Conservation (phyloP, 2,113 vertebrate genomes). For the Stictonetta naevosa region DNA sequence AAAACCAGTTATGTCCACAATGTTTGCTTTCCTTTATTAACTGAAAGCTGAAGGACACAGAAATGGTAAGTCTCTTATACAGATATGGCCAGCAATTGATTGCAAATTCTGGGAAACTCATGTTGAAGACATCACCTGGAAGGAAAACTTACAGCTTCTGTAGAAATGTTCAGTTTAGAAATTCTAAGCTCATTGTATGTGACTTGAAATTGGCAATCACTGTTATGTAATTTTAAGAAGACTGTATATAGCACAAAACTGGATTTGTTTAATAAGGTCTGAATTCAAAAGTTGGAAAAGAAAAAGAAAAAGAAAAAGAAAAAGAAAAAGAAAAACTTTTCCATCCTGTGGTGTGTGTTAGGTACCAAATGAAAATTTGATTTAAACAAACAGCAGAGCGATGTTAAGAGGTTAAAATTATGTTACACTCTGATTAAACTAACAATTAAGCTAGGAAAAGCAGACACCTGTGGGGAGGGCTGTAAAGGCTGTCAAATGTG, state of each 20-base stretch:
- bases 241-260: neutral
- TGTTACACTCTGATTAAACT: slow-evolving; percentile 3
- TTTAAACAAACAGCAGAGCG: neutral
- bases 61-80: neutral
- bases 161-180: neutral
- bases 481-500: neutral
- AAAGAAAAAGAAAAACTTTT: neutral
- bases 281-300: neutral
- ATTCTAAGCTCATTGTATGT: neutral
- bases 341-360: neutral
- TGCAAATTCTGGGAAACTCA: neutral
- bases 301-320: neutral
- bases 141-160: neutral
- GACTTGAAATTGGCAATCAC: neutral
- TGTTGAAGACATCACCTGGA: neutral
- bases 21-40: neutral
- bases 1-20: neutral
- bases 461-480: neutral
- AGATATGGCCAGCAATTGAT: neutral
- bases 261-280: neutral
- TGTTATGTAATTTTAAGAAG: neutral
- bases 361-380: neutral
- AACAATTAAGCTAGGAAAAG: slow-evolving; percentile 5
- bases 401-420: slow-evolving; percentile 3
- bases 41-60: neutral